Conservation (phyloP, 53 echinoderm and acorn worm species). For the Luidia sarsii region DNA sequence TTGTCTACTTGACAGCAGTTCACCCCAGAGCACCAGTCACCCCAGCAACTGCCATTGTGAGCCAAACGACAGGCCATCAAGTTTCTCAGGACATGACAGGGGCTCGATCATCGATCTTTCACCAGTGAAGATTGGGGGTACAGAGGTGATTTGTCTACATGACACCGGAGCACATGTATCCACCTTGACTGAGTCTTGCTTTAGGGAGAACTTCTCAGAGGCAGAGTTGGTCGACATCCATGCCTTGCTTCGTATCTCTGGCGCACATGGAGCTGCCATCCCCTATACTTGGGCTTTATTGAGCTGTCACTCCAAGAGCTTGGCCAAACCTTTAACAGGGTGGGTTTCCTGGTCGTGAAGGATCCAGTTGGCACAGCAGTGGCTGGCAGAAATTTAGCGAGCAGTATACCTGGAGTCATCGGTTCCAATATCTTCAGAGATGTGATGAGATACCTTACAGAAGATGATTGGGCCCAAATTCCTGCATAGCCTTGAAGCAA, state of each 20-base stretch:
- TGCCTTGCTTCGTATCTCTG: slow-evolving; percentile 47
- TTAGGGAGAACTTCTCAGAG: slow-evolving; percentile 54
- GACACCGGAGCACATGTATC: slow-evolving; percentile 87
- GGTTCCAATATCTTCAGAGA: slow-evolving; percentile 76
- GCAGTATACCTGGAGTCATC: slow-evolving; percentile 55
- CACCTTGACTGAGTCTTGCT: slow-evolving; percentile 70
- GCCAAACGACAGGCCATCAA: no score
- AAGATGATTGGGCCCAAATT: background rate
- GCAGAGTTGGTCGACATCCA: slow-evolving; percentile 55
- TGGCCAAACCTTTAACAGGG: slow-evolving; percentile 37
- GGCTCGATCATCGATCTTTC: no score
- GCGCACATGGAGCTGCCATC: slow-evolving; percentile 61
- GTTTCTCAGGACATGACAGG: no score
- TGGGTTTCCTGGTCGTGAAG: slow-evolving; percentile 72
- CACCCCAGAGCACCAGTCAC: no score
- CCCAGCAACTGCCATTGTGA: no score
- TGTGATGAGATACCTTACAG: slow-evolving; percentile 14
- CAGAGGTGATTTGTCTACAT: no score
- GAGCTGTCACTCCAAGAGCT: slow-evolving; percentile 60
- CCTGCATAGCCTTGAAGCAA: background rate
- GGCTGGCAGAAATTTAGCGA: slow-evolving; percentile 44
- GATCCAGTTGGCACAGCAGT: slow-evolving; percentile 55
- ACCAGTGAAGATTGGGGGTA: no score
- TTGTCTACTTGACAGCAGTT: no score
- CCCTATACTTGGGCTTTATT: slow-evolving; percentile 70